Evolutionary conservation across 2,888 invertebrate species (phyloP).

Genomic region (Theretra japonica): DNA sequence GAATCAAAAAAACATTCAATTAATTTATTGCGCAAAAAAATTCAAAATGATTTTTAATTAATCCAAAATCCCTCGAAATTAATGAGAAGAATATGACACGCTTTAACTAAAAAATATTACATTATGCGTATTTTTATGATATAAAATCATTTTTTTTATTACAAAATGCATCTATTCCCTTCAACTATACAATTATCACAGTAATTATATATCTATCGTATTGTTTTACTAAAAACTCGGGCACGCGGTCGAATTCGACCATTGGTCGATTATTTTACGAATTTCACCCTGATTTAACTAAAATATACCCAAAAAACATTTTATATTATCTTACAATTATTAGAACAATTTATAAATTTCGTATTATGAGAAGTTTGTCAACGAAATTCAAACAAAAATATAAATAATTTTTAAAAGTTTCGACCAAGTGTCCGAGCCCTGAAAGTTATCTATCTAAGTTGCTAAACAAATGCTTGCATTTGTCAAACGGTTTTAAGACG

Average conservation of each 20-base stretch:
- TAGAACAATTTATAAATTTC: too few species aligned
- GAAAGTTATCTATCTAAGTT: conserved; percentile 19
- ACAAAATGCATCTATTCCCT: conserved; percentile 22
- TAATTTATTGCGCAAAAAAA: not conserved
- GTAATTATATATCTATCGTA: conserved; percentile 26
- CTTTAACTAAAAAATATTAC: conserved; percentile 24
- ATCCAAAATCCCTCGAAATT: conserved; percentile 27
- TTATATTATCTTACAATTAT: too few species aligned
- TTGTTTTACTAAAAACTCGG: conserved; percentile 16
- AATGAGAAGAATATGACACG: conserved; percentile 28
- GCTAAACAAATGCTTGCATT: conserved; percentile 14
- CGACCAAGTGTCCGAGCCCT: conserved; percentile 4
- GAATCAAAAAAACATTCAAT: conserved; percentile 12
- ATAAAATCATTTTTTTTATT: conserved; percentile 17
- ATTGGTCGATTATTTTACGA: not conserved
- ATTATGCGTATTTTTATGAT: conserved; percentile 19
- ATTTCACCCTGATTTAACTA: not conserved
- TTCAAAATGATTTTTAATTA: not conserved
- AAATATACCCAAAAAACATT: not conserved
- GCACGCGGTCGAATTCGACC: conserved; percentile 1
- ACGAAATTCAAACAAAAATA: too few species aligned
- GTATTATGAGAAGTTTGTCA: too few species aligned
- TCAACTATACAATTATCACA: conserved; percentile 24
- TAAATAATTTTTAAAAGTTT: not conserved
- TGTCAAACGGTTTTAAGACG: conserved; percentile 8